Evolutionary conservation across 2,888 invertebrate genomes (phyloP).

Genomic region (Perithous albicinctus): DNA sequence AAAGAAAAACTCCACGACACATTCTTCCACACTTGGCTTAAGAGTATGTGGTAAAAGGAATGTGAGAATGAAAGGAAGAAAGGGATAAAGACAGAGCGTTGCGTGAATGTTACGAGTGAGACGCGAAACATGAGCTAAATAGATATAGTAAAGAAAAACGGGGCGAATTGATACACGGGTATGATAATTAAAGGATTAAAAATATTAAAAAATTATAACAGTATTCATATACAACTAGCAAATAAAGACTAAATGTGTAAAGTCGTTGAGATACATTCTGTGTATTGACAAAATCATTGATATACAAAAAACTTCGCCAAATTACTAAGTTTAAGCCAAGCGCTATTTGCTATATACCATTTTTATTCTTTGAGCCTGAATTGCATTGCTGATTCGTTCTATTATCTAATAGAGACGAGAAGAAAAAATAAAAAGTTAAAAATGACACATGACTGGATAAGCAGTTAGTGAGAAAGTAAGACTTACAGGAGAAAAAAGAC

Average conservation of each 20-base stretch:
- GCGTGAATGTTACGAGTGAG: constrained; percentile 1
- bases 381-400: neutral
- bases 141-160: neutral
- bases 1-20: neutral
- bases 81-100: neutral
- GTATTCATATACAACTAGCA: neutral
- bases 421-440: no score
- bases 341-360: no score
- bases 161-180: neutral
- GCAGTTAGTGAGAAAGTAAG: constrained; percentile 1
- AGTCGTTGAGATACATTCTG: neutral
- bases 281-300: neutral
- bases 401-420: no score
- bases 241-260: neutral
- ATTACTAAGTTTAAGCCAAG: no score
- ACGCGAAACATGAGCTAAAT: neutral
- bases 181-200: neutral
- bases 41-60: neutral
- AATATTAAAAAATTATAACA: neutral
- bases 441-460: neutral
- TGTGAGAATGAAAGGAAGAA: neutral
- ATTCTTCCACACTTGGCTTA: constrained; percentile 4
- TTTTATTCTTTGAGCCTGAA: neutral
- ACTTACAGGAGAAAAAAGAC: neutral
- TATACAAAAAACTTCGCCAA: no score